Percentiles rank a stretch among this genome's conserved stretches.
These are phyloP conservation scores for Decapterus maruadsi DNA, from an alignment of 2,797 vertebrate genomes.

Conservation along the genomic window DNA sequence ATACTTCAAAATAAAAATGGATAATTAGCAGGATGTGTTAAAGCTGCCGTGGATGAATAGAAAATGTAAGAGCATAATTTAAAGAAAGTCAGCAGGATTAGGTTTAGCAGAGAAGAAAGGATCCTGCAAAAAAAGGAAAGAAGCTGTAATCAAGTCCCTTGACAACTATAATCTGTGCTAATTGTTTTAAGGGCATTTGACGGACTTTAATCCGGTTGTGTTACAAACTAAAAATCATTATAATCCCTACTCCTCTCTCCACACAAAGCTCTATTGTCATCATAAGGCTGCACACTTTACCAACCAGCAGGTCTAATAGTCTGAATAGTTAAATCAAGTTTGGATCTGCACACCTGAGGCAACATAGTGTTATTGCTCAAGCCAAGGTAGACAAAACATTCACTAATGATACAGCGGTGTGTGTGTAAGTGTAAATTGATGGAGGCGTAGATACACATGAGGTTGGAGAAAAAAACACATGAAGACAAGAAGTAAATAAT, in stretches of 20 bases:
- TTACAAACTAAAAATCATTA: background rate
- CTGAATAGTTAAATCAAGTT: slow-evolving; percentile 28
- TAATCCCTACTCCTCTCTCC: background rate
- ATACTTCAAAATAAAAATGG: background rate
- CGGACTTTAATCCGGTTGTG: background rate
- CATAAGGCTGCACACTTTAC: background rate
- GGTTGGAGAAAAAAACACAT: background rate
- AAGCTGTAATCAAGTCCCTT: background rate
- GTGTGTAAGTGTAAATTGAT: background rate
- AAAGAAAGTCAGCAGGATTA: background rate
- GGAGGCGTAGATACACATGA: background rate
- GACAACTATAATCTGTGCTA: background rate
- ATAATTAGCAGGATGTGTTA: background rate
- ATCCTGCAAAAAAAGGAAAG: background rate
- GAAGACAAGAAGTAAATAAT: background rate
- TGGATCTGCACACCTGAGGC: slow-evolving; percentile 46
- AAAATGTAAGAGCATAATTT: background rate
- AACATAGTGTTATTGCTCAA: slow-evolving; percentile 19
- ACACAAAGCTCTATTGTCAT: slow-evolving; percentile 33
- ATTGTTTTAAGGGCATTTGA: slow-evolving; percentile 9
- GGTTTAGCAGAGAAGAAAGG: background rate
- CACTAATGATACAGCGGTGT: background rate
- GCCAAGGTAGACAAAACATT: slow-evolving; percentile 4
- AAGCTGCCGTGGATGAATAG: background rate
- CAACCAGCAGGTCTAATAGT: slow-evolving; percentile 5